These are phyloP conservation scores for Amphilophus citrinellus DNA, from an alignment of 2,113 vertebrate genomes.

Conservation along the genomic window DNA sequence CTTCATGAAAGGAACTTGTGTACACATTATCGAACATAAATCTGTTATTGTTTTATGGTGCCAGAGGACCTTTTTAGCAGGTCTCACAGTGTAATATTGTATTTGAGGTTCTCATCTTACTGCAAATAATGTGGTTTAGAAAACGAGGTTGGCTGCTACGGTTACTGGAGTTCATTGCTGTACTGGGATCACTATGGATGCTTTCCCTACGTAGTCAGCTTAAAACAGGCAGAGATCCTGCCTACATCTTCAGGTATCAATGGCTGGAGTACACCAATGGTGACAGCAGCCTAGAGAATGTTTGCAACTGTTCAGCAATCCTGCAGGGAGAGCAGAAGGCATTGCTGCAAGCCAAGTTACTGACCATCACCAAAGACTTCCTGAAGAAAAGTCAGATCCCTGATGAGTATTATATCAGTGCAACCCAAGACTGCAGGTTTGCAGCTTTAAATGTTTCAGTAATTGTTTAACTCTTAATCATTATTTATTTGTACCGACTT, in stretches of 20 bases:
- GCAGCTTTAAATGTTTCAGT: conserved; percentile 21
- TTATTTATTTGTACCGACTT: background rate
- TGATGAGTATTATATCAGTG: conserved; percentile 83
- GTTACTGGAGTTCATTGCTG: background rate
- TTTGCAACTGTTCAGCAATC: conserved; percentile 86
- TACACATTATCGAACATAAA: background rate
- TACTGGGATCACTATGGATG: conserved; percentile 32
- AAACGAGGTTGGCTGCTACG: fast-evolving
- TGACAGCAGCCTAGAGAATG: conserved; percentile 67
- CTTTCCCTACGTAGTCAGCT: background rate
- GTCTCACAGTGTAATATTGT: background rate
- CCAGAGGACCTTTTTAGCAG: background rate
- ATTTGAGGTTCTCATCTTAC: background rate
- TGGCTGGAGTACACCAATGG: conserved; percentile 74
- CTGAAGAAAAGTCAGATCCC: conserved; percentile 73
- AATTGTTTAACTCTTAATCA: conserved; percentile 17
- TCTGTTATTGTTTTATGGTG: background rate
- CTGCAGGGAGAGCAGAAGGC: conserved; percentile 82
- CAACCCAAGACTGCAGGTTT: conserved; percentile 81
- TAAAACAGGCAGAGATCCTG: background rate
- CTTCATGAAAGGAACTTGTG: background rate
- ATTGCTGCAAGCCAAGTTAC: conserved; percentile 82
- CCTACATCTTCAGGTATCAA: background rate
- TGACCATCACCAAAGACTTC: conserved; percentile 78
- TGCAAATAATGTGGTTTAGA: background rate